Evolutionary conservation across 2,888 invertebrate genomes (phyloP).

Genomic region (Epinotia brunnichana): DNA sequence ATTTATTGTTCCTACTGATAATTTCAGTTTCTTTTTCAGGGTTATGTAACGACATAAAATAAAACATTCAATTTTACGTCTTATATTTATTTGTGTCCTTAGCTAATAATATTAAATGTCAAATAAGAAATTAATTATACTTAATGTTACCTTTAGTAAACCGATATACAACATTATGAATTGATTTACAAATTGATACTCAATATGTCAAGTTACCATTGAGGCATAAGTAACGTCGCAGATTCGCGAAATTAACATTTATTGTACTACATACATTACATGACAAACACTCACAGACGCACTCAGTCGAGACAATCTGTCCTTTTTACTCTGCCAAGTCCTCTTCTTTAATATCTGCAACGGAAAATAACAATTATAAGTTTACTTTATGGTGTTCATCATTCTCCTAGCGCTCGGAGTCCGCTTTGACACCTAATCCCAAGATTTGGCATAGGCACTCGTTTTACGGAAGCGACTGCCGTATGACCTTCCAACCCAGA

Average conservation of each 20-base stretch:
- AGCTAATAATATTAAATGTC: conserved; percentile 30
- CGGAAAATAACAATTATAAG: not conserved
- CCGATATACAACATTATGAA: conserved; percentile 27
- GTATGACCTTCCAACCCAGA: too few relatives aligned
- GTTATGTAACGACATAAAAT: conserved; percentile 21
- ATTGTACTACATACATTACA: conserved; percentile 37
- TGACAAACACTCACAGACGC: conserved; percentile 34
- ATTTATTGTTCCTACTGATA: too few relatives aligned
- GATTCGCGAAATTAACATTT: conserved; percentile 4
- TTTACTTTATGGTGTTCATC: too few relatives aligned
- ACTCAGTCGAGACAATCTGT: conserved; percentile 23
- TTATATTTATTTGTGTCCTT: conserved; percentile 37
- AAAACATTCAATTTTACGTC: conserved; percentile 29
- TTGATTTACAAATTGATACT: conserved; percentile 20
- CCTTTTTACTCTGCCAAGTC: conserved; percentile 29
- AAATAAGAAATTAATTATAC: conserved; percentile 30
- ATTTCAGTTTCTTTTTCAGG: not conserved
- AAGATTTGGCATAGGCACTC: too few relatives aligned
- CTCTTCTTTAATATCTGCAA: conserved; percentile 33
- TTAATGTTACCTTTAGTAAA: conserved; percentile 19
- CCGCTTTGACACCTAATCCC: too few relatives aligned
- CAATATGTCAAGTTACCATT: not conserved
- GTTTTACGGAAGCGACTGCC: too few relatives aligned
- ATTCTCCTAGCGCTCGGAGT: too few relatives aligned
- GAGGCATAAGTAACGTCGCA: conserved; percentile 1